These are phyloP conservation scores for Blastobasis adustella DNA, from an alignment of 2,888 invertebrate genomes.

Conservation along the genomic window DNA sequence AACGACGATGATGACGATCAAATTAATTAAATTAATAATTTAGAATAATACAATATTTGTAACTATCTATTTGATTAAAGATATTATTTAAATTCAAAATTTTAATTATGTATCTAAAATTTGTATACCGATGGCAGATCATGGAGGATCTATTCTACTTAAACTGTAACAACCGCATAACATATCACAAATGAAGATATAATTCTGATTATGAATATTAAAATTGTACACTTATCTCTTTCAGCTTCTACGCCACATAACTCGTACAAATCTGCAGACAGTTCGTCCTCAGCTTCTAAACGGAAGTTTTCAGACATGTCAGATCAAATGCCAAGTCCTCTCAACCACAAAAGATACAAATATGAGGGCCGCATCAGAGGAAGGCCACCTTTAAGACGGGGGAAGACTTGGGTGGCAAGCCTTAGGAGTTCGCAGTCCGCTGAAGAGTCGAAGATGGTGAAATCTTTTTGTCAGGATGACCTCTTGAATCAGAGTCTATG, in stretches of 20 bases:
- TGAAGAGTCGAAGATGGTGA: slow-evolving; percentile 1
- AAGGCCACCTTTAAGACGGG: slow-evolving; percentile 50
- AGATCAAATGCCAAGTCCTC: slow-evolving; percentile 48
- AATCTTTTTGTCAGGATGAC: slow-evolving; percentile 3
- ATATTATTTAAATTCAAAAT: not conserved
- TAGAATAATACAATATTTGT: too few species aligned
- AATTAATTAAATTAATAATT: too few species aligned
- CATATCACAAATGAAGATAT: too few species aligned
- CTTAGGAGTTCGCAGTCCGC: slow-evolving; percentile 38
- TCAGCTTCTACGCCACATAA: slow-evolving; percentile 39
- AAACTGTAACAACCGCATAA: too few species aligned
- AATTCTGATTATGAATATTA: too few species aligned
- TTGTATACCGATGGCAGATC: not conserved
- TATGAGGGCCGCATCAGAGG: slow-evolving; percentile 56
- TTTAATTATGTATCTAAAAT: not conserved
- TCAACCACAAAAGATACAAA: slow-evolving; percentile 59
- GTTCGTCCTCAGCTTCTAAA: slow-evolving; percentile 49
- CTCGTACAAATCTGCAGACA: slow-evolving; percentile 28
- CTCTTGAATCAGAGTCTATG: slow-evolving; percentile 12
- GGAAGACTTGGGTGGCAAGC: slow-evolving; percentile 34
- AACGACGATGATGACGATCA: too few species aligned
- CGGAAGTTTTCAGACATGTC: slow-evolving; percentile 50
- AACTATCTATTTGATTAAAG: too few species aligned
- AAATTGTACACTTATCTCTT: slow-evolving; percentile 10
- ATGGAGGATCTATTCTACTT: not conserved